These are phyloP conservation scores for Euura lappo DNA, from an alignment of 1,140 invertebrate genomes.

Conservation along the genomic window DNA sequence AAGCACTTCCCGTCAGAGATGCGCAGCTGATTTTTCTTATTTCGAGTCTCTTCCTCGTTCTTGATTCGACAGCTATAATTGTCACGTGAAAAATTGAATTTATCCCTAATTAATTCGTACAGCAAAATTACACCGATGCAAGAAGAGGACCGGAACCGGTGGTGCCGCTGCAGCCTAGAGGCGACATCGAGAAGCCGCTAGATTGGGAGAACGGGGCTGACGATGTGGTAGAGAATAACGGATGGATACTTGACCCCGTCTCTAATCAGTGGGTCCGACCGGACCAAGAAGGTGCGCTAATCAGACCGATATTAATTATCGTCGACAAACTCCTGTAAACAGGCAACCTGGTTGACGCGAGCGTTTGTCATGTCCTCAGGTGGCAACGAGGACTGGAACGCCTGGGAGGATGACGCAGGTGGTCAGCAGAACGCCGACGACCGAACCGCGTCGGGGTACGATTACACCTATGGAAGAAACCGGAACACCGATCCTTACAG, in stretches of 20 bases:
- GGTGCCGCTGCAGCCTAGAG: not conserved
- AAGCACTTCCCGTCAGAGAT: no score
- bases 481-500: not conserved
- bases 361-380: no score
- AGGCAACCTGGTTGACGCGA: no score
- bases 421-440: not conserved
- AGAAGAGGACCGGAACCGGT: conserved; percentile 1
- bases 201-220: not conserved
- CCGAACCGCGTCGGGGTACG: not conserved
- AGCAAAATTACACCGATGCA: conserved; percentile 5
- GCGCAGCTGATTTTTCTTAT: no score
- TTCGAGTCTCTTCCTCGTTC: no score
- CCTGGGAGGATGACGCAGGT: not conserved
- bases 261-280: no score
- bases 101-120: not conserved
- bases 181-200: conserved; percentile 11
- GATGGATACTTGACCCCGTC: not conserved
- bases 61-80: no score
- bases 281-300: no score
- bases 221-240: not conserved
- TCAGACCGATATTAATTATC: no score
- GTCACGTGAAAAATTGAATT: not conserved
- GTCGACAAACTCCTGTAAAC: no score
- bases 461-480: conserved; percentile 5
- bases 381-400: no score